These are phyloP conservation scores for Gymnothorax reevesii DNA, from an alignment of 2,797 vertebrate genomes.

Conservation along the genomic window DNA sequence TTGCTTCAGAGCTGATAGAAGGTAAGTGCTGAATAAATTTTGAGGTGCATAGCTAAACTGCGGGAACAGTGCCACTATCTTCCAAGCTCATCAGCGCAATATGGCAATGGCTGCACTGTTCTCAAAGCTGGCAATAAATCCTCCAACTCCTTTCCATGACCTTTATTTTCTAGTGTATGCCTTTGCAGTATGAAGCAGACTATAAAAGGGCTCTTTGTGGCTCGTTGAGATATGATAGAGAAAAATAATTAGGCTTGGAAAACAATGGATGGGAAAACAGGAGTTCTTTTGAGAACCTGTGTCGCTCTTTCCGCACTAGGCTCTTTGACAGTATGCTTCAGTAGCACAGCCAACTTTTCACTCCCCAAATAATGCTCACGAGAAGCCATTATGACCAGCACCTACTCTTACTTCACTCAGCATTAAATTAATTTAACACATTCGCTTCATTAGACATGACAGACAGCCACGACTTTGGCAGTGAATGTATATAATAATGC, in stretches of 20 bases:
- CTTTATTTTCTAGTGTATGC: constrained; percentile 10
- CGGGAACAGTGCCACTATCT: constrained; percentile 11
- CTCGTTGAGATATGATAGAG: constrained; percentile 16
- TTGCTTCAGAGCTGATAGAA: constrained; percentile 5
- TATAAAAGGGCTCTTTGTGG: background rate
- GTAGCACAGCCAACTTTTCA: background rate
- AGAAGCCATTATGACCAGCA: constrained; percentile 9
- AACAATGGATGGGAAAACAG: constrained; percentile 13
- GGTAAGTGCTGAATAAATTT: constrained; percentile 10
- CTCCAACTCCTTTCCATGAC: background rate
- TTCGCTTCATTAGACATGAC: background rate
- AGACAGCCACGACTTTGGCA: background rate
- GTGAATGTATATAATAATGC: background rate
- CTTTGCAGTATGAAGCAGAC: background rate
- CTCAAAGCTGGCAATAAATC: constrained; percentile 16
- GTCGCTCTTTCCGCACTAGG: background rate
- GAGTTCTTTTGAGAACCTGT: background rate
- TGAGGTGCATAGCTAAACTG: constrained; percentile 3
- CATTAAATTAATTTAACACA: background rate
- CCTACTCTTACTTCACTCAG: background rate
- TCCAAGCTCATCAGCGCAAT: background rate
- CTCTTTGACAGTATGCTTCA: background rate
- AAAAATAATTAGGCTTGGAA: constrained; percentile 14
- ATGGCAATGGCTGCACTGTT: background rate
- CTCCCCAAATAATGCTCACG: background rate